A percentile compares a stretch with the other conserved stretches of the same genome.
Evolutionary conservation across 2,113 vertebrate genomes (phyloP).

Genomic region (Scomber scombrus): DNA sequence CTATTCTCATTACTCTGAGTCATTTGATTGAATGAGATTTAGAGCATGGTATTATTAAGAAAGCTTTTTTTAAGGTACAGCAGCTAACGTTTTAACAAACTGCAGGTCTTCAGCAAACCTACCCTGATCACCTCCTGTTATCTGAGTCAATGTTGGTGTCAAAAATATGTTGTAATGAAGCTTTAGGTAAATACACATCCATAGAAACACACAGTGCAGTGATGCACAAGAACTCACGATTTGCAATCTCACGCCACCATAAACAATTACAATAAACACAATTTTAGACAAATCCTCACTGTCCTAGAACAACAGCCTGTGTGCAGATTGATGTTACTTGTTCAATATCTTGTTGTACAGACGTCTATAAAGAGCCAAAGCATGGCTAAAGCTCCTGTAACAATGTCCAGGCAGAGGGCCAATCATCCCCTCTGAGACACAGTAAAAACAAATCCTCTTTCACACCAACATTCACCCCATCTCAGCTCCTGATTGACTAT

Average conservation of each 20-base stretch:
- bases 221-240: neutral
- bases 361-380: slow-evolving; percentile 47
- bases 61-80: neutral
- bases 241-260: neutral
- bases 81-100: neutral
- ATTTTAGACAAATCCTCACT: slow-evolving; percentile 6
- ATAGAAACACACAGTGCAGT: neutral
- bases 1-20: neutral
- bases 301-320: neutral
- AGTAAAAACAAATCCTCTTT: slow-evolving; percentile 59
- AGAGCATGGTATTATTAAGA: neutral
- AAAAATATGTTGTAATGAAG: slow-evolving; percentile 3
- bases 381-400: slow-evolving; percentile 49
- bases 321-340: slow-evolving; percentile 44
- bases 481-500: slow-evolving; percentile 55
- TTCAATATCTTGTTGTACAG: slow-evolving; percentile 31
- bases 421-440: slow-evolving; percentile 53
- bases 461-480: slow-evolving; percentile 35
- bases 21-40: neutral
- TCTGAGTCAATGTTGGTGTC: neutral
- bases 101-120: neutral
- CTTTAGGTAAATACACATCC: neutral
- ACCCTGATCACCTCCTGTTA: neutral
- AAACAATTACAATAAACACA: neutral
- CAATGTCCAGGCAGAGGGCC: slow-evolving; percentile 60